These are phyloP conservation scores for Polypedilum vanderplanki DNA, from an alignment of 1,140 invertebrate genomes.

Conservation along the genomic window DNA sequence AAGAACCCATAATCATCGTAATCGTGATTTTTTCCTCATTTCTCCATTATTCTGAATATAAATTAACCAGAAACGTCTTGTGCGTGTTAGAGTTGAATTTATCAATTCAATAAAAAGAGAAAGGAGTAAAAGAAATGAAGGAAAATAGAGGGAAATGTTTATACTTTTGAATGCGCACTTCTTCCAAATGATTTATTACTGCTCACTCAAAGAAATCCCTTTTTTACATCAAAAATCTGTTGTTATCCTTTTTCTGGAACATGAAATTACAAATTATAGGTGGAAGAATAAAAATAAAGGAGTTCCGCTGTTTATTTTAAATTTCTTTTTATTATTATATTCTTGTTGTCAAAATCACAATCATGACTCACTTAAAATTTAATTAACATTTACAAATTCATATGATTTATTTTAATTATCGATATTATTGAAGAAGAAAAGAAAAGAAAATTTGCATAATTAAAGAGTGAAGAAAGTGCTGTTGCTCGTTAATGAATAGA, in stretches of 20 bases:
- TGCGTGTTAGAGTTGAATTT: constrained; percentile 14
- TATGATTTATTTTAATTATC: constrained; percentile 2
- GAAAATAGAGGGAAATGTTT: neutral
- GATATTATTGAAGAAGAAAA: neutral
- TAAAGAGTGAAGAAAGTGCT: neutral
- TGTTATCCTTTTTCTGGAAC: constrained; percentile 1
- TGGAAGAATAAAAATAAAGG: neutral
- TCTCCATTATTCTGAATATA: neutral
- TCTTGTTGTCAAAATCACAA: constrained; percentile 2
- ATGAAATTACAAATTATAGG: neutral
- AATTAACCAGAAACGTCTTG: neutral
- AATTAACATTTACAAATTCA: neutral
- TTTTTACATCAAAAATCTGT: constrained; percentile 15
- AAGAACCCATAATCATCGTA: neutral
- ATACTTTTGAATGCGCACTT: constrained; percentile 4
- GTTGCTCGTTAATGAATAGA: neutral
- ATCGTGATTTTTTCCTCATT: neutral
- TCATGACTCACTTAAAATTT: neutral
- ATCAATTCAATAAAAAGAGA: neutral
- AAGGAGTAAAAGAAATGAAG: neutral
- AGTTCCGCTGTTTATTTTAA: constrained; percentile 10
- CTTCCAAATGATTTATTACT: neutral
- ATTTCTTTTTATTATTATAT: neutral
- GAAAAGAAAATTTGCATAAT: constrained; percentile 24
- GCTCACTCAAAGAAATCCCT: neutral